Base-by-base conservation (phyloP, 1,140 invertebrate species). In the Anadara kagoshimensis region DNA sequence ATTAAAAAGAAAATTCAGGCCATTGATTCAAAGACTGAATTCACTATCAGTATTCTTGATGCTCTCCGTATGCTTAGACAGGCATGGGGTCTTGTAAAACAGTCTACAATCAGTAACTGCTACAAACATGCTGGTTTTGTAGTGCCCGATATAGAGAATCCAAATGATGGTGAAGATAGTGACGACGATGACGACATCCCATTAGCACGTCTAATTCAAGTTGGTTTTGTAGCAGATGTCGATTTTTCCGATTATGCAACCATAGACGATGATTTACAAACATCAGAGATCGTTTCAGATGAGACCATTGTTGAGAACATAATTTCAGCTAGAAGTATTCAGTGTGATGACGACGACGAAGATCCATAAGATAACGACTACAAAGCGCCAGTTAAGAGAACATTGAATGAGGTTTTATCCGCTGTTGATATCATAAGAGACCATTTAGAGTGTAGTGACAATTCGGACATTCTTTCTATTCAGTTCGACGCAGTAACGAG, bases 101-200 rank as follows among this genome's bases (percentile, higher is more conserved):
- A 20, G 12, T 26, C 54, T 7, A 56, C 54, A 22, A 56, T 56
- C 54, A 56, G 22, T 4, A 70, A 63, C 36, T 62, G 26, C 29
- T 70, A 53, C 44, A 16, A 29, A 36, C 57, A 63, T 51, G 68
- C 68, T 14, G 36, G 59, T 7, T 70, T 70, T 24, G n/a, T n/a
- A n/a, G 2, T 56, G 8, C 54, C 16, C 24, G 22, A 24, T 7
- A 8, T 5, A 18, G 29, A 20, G 11, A 20, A 12, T 5, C 8
- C 24, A 26, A 53, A 5, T 20, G 18, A 53, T 20, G 22, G 22
- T 20, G 7, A 56, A 56, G 51, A 22, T 7, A 26, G 22, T 26
- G 22, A 56, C 29, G 54, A 26, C 24, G 54, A 56, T 16, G 54
- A 24, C 5, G 54, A 56, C 22, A 56, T 56, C 20, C 54, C 22